Evolutionary conservation across 2,797 vertebrate genomes (phyloP).

Genomic region (Pampus argenteus): DNA sequence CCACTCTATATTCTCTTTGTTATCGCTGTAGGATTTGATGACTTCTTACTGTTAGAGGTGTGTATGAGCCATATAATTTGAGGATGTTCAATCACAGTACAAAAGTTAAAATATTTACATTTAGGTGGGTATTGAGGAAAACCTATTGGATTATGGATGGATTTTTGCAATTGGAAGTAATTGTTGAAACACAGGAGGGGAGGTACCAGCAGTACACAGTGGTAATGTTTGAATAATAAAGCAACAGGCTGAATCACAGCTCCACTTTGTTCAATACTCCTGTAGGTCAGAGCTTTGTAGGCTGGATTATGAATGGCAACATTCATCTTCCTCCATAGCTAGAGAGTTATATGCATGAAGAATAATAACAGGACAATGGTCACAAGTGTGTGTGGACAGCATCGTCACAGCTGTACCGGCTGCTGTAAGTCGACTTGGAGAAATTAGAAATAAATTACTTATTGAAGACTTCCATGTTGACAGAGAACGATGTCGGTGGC

Average conservation of each 20-base stretch:
- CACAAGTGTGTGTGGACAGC: no score
- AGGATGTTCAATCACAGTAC: background rate
- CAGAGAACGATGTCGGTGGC: no score
- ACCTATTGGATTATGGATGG: background rate
- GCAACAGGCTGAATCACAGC: background rate
- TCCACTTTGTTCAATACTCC: no score
- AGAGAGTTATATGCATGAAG: no score
- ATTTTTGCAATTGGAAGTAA: background rate
- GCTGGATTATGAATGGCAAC: no score
- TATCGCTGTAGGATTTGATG: constrained; percentile 12
- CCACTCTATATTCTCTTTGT: background rate
- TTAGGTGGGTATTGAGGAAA: background rate
- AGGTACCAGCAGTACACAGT: background rate
- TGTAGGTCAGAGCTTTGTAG: no score
- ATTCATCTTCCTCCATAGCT: no score
- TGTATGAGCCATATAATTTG: constrained; percentile 4
- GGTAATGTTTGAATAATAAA: background rate
- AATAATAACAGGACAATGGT: no score
- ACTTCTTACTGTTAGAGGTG: constrained; percentile 12
- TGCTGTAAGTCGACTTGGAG: no score
- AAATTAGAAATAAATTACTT: no score
- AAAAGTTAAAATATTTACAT: background rate
- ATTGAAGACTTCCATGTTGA: no score
- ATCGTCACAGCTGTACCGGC: no score
- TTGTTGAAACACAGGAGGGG: background rate